Conservation (phyloP, 2,113 vertebrate species). For the Semicossyphus pulcher region DNA sequence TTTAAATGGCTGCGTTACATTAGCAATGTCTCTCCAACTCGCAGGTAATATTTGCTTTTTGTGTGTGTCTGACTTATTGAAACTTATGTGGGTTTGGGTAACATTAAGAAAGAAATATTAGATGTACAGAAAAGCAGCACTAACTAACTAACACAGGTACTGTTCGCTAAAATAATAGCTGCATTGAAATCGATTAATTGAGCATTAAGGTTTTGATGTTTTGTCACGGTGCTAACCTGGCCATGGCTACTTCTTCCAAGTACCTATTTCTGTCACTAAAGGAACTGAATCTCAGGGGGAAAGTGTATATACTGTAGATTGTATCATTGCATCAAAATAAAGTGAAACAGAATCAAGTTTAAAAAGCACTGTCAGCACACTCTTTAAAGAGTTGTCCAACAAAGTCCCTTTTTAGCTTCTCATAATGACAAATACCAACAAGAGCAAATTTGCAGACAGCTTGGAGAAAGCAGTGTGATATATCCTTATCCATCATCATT, state of each 20-base stretch:
- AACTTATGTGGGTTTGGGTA: slow-evolving; percentile 52
- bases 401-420: slow-evolving; percentile 45
- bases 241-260: slow-evolving; percentile 8
- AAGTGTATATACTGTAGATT: slow-evolving; percentile 24
- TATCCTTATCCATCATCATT: slow-evolving; percentile 58
- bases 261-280: slow-evolving; percentile 47
- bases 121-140: slow-evolving; percentile 15
- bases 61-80: slow-evolving; percentile 49
- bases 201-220: slow-evolving; percentile 30
- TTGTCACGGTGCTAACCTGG: slow-evolving; percentile 4
- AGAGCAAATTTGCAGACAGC: slow-evolving; percentile 48
- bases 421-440: slow-evolving; percentile 37
- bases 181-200: slow-evolving; percentile 47
- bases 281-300: background rate
- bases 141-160: slow-evolving; percentile 39
- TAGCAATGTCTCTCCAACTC: slow-evolving; percentile 40
- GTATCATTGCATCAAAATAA: no score
- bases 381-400: slow-evolving; percentile 25
- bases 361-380: no score
- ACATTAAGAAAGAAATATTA: slow-evolving; percentile 45
- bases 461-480: slow-evolving; percentile 29
- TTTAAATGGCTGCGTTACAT: slow-evolving; percentile 55
- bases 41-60: slow-evolving; percentile 27
- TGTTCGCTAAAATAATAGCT: slow-evolving; percentile 24
- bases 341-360: no score